phyloP scores from a whole-genome alignment of 2,888 invertebrate species.

The Crematogaster levior region DNA sequence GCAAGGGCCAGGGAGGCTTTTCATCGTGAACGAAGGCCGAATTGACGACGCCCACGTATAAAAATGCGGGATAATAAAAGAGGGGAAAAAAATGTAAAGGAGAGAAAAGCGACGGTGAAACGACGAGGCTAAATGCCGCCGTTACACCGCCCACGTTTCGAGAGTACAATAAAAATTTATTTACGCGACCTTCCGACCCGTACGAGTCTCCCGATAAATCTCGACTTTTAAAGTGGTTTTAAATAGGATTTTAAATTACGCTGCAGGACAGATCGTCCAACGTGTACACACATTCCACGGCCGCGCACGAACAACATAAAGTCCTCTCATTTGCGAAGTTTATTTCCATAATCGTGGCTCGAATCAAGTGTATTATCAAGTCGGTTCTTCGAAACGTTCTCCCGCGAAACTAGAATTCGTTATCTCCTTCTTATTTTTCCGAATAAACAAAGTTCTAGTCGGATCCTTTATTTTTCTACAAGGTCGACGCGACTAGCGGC shows the following conservation, averaged over 20 bases:
- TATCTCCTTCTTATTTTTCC: background rate
- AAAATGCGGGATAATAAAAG: background rate
- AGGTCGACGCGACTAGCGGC: background rate
- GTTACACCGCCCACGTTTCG: background rate
- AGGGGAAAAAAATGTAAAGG: background rate
- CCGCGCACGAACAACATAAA: conserved; percentile 10
- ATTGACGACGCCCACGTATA: conserved; percentile 9
- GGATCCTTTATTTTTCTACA: background rate
- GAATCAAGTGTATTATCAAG: background rate
- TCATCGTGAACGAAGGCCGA: background rate
- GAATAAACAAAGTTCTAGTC: background rate
- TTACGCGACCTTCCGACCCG: background rate
- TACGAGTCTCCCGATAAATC: background rate
- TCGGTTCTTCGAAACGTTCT: background rate
- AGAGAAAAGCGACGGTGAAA: background rate
- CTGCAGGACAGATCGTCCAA: background rate
- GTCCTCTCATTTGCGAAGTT: background rate
- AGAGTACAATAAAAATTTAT: conserved; percentile 21
- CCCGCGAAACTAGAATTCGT: background rate
- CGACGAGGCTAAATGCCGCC: conserved; percentile 3
- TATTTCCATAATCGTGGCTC: background rate
- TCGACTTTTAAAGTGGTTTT: conserved; percentile 17
- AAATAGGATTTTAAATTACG: conserved; percentile 20
- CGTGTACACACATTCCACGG: background rate
- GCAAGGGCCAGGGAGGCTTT: background rate